Percentiles rank a stretch among this genome's conserved stretches.
phyloP scores from a whole-genome alignment of 2,888 invertebrate species.

The Ochlodes sylvanus region DNA sequence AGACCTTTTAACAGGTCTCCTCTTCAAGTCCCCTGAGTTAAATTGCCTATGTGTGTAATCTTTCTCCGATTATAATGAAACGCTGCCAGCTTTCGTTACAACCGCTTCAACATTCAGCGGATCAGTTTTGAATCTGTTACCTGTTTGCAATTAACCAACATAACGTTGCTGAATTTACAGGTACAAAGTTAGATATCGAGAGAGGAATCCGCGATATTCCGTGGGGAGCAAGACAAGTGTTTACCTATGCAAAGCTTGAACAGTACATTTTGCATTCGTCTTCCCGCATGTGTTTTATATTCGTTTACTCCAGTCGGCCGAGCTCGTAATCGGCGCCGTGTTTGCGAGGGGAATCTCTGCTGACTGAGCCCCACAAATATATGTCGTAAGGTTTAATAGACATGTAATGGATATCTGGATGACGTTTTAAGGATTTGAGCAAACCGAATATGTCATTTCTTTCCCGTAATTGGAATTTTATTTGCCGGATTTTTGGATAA shows the following conservation, averaged over 20 bases:
- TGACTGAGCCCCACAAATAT: slow-evolving; percentile 83
- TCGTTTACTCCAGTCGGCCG: slow-evolving; percentile 83
- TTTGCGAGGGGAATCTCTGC: slow-evolving; percentile 82
- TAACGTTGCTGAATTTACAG: slow-evolving; percentile 22
- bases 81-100: too few relatives aligned
- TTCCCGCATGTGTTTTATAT: slow-evolving; percentile 84
- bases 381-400: slow-evolving; percentile 86
- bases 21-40: too few relatives aligned
- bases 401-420: slow-evolving; percentile 86
- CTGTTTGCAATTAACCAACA: background rate
- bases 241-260: slow-evolving; percentile 84
- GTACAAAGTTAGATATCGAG: background rate
- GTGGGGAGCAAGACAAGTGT: slow-evolving; percentile 68
- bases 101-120: too few relatives aligned
- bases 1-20: too few relatives aligned
- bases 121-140: too few relatives aligned
- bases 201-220: slow-evolving; percentile 22
- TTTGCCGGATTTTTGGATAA: slow-evolving; percentile 80
- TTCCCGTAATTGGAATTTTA: slow-evolving; percentile 81
- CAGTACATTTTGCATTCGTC: slow-evolving; percentile 82
- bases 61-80: too few relatives aligned
- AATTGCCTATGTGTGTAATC: too few relatives aligned
- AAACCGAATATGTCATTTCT: slow-evolving; percentile 84
- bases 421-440: slow-evolving; percentile 85
- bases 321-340: slow-evolving; percentile 81